Evolutionary conservation across 2,888 invertebrate species (phyloP), one percentile per base, ranked within the genome.

Genomic region (Nomada hirtipes): DNA sequence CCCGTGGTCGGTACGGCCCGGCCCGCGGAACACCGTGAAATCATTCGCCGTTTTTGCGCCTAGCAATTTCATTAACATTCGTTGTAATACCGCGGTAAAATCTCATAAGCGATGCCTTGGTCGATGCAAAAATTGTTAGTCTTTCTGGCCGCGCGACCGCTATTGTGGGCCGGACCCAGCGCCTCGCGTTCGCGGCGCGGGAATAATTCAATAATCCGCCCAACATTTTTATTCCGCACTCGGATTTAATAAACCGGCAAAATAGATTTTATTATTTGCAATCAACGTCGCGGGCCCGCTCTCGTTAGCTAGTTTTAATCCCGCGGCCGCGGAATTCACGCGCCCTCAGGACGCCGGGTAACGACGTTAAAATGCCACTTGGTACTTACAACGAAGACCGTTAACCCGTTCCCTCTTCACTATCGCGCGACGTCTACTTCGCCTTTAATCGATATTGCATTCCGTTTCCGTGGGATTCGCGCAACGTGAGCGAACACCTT

Each of bases 251-350:
- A 91, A 91, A 90, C 89, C 89, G 90, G 84, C 88, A 90, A 92
- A 92, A 91, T 91, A 91, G 90, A 92, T 92, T 92, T 90, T 87
- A 91, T 92, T 92, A 92, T 92, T 92, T 91, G 89, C 91, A 88
- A 91, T 91, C 88, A 88, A 89, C 86, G 85, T 88, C 86, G 86
- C 73, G 72, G 85, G 82, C 75, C 74, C 72, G 71, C 72, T 82
- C 84, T 86, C 86, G 88, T 82, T 80, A 78, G 88, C 86, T 83
- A 82, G 88, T 82, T 86, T 89, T 87, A 86, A 78, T 79, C 84
- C 76, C 84, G 82, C 63, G 55, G 42, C 60, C 76, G 79, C 77
- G 70, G 65, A 80, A 86, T 83, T 81, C 83, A 79, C 82, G 61
- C 79, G 83, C 69, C 59, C 70, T 80, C 80, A 79, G 67, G 60